These are phyloP conservation scores for Osmerus mordax DNA, from an alignment of 2,113 vertebrate genomes.

Conservation along the genomic window DNA sequence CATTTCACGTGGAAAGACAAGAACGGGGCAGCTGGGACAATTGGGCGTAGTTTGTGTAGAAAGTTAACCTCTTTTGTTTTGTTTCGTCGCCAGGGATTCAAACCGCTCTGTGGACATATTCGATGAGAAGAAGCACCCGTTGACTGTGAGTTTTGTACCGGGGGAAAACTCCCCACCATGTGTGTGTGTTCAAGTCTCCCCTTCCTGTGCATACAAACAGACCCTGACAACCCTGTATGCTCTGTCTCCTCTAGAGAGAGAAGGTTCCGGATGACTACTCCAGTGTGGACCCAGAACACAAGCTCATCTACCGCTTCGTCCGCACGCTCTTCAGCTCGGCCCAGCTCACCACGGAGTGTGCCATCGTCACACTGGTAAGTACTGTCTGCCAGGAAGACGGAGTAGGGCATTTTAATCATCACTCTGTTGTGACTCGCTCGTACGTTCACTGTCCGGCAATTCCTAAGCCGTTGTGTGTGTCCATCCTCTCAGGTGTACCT, in stretches of 20 bases:
- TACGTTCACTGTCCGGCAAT: no score
- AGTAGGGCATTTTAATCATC: no score
- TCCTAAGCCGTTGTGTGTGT: background rate
- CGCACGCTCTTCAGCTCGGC: conserved; percentile 96
- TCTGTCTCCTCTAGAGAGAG: conserved; percentile 77
- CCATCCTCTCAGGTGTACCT: conserved; percentile 82
- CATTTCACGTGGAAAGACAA: background rate
- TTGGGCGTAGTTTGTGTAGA: background rate
- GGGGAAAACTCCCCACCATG: background rate
- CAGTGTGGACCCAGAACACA: conserved; percentile 94
- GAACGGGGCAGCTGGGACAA: background rate
- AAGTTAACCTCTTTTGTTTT: background rate
- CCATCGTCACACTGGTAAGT: conserved; percentile 96
- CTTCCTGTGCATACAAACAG: background rate
- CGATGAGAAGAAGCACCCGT: conserved; percentile 96
- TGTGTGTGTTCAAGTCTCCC: background rate
- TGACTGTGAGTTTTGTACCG: conserved; percentile 78
- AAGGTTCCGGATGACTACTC: conserved; percentile 95
- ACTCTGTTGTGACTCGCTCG: no score
- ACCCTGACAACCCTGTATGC: background rate
- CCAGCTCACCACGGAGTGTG: conserved; percentile 97
- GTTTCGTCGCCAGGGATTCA: conserved; percentile 54
- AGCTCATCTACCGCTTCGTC: conserved; percentile 97
- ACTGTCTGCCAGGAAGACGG: no score
- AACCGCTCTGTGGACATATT: conserved; percentile 89